These are phyloP conservation scores for Silurus asotus DNA, from an alignment of 2,113 vertebrate species.

Conservation along the genomic window DNA sequence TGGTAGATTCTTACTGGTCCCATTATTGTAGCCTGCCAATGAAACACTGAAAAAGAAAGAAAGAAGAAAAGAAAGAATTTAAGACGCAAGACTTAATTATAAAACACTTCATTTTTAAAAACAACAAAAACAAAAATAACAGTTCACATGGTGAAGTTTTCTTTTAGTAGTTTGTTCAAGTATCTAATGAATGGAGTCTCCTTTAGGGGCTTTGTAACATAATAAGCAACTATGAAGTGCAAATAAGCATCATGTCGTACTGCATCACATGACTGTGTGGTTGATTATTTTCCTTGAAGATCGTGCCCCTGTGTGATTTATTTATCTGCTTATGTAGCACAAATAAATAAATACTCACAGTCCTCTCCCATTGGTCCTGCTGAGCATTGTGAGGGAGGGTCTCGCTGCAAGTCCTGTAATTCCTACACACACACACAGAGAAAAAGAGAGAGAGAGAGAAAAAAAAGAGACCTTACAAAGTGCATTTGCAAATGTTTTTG, in stretches of 20 bases:
- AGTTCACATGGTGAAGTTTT: too few species aligned
- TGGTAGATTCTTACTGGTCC: slow-evolving; percentile 42
- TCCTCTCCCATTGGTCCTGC: slow-evolving; percentile 55
- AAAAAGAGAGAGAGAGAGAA: not conserved
- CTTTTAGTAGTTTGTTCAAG: too few species aligned
- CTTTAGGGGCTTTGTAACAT: too few species aligned
- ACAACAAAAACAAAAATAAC: too few species aligned
- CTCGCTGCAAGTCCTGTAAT: slow-evolving; percentile 54
- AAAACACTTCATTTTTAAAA: not conserved
- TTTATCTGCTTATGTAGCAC: not conserved
- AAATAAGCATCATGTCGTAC: not conserved
- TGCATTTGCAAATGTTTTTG: not conserved
- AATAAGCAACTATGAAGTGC: too few species aligned
- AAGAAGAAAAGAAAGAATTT: not conserved
- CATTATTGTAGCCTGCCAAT: slow-evolving; percentile 57
- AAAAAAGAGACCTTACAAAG: not conserved
- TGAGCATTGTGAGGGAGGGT: slow-evolving; percentile 55
- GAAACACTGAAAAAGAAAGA: slow-evolving; percentile 44
- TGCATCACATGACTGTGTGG: not conserved
- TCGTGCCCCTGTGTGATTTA: not conserved
- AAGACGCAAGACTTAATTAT: too few species aligned
- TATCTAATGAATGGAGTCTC: too few species aligned
- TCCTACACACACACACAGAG: slow-evolving; percentile 46
- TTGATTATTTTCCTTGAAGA: not conserved
- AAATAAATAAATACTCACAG: slow-evolving; percentile 35